These are phyloP conservation scores for Callocephalon fimbriatum DNA, from an alignment of 2,113 vertebrate species.

Conservation along the genomic window DNA sequence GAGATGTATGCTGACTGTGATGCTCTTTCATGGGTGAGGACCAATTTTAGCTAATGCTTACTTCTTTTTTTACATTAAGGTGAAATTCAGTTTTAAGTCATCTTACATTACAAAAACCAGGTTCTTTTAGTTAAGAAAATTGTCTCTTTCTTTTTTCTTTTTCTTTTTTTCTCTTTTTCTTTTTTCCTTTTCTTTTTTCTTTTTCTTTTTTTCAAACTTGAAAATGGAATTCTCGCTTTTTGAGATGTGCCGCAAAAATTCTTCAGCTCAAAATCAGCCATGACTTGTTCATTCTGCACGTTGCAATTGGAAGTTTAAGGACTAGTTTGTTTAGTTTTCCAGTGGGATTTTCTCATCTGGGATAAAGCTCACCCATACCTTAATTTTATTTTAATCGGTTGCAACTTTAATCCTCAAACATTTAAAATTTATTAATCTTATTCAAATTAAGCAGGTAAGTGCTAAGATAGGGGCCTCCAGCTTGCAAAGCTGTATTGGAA, in stretches of 20 bases:
- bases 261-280: background rate
- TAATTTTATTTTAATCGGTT: background rate
- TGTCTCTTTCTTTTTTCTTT: background rate
- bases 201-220: background rate
- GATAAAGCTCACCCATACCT: background rate
- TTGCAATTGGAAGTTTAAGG: background rate
- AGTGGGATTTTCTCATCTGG: background rate
- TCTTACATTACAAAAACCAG: background rate
- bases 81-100: background rate
- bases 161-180: background rate
- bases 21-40: background rate
- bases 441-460: constrained; percentile 3
- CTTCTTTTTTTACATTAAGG: background rate
- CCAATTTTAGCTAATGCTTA: background rate
- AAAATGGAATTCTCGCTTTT: background rate
- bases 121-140: background rate
- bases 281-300: background rate
- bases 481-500: background rate
- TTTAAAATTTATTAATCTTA: constrained; percentile 8
- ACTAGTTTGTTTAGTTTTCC: background rate
- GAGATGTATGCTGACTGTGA: background rate
- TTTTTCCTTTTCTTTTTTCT: background rate
- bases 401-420: background rate
- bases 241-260: background rate
- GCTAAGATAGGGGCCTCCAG: background rate